Evolutionary conservation across 53 echinoderm and acorn worm species (phyloP).

Genomic region (Henricia sp.): DNA sequence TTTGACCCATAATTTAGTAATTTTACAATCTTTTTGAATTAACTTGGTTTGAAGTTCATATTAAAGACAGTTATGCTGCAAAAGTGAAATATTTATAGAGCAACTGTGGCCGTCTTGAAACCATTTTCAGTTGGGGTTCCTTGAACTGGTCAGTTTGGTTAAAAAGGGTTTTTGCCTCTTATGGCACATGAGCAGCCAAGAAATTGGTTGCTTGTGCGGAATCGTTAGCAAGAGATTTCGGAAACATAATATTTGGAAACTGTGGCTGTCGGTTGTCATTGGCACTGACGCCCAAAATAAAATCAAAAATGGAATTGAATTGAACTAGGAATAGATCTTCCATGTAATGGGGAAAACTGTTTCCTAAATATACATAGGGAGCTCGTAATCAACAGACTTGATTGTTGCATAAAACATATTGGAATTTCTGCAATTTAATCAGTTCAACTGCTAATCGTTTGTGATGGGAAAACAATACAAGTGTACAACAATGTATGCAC

Average conservation of each 20-base stretch:
- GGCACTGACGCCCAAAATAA: conserved; percentile 86
- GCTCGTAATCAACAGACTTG: too few relatives aligned
- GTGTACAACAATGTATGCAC: too few relatives aligned
- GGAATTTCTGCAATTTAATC: too few relatives aligned
- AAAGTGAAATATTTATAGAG: neutral
- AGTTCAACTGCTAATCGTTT: too few relatives aligned
- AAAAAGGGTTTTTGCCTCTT: conserved; percentile 92
- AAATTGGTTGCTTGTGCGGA: conserved; percentile 83
- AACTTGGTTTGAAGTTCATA: neutral
- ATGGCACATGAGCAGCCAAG: conserved; percentile 68
- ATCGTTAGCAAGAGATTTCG: conserved; percentile 99
- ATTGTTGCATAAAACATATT: too few relatives aligned
- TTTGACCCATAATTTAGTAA: neutral
- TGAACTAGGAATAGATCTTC: too few relatives aligned
- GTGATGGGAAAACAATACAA: too few relatives aligned
- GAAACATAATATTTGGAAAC: conserved; percentile 97
- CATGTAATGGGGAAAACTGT: too few relatives aligned
- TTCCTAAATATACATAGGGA: too few relatives aligned
- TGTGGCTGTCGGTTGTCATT: conserved; percentile 92
- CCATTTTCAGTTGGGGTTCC: neutral
- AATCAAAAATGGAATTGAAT: neutral
- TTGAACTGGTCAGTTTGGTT: neutral
- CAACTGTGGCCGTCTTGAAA: neutral
- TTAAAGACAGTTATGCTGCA: too few relatives aligned
- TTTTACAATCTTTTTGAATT: neutral